These are phyloP conservation scores for Aplocera efformata DNA, from an alignment of 2,888 invertebrate species.

Conservation along the genomic window DNA sequence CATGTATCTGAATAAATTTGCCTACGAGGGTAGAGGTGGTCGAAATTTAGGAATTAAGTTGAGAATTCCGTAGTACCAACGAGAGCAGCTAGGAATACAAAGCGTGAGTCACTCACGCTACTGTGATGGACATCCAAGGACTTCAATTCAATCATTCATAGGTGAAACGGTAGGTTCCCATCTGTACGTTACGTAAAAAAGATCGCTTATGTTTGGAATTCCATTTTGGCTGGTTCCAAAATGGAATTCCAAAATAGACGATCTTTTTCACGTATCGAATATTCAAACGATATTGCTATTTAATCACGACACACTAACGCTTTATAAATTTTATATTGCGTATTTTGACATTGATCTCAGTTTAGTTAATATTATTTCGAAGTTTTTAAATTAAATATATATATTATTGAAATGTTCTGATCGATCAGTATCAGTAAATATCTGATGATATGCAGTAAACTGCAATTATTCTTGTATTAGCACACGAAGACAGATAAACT, in stretches of 20 bases:
- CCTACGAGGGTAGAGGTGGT: slow-evolving; percentile 26
- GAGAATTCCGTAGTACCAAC: slow-evolving; percentile 1
- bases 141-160: slow-evolving; percentile 2
- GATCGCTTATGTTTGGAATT: too few relatives aligned
- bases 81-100: slow-evolving; percentile 1
- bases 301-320: too few relatives aligned
- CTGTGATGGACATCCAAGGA: neutral
- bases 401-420: too few relatives aligned
- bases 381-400: neutral
- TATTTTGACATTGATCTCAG: too few relatives aligned
- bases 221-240: too few relatives aligned
- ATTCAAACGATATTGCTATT: too few relatives aligned
- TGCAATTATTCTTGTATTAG: slow-evolving; percentile 5
- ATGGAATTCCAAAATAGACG: too few relatives aligned
- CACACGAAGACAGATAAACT: slow-evolving; percentile 17
- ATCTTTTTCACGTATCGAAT: too few relatives aligned
- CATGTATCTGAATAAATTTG: slow-evolving; percentile 54
- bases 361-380: too few relatives aligned
- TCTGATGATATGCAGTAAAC: neutral
- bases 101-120: neutral
- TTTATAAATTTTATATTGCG: neutral
- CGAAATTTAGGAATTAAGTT: slow-evolving; percentile 26
- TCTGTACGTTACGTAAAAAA: too few relatives aligned
- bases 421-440: too few relatives aligned
- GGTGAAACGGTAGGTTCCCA: neutral